Conservation (phyloP, 2,888 invertebrate genomes). For the Lamproptera curius region DNA sequence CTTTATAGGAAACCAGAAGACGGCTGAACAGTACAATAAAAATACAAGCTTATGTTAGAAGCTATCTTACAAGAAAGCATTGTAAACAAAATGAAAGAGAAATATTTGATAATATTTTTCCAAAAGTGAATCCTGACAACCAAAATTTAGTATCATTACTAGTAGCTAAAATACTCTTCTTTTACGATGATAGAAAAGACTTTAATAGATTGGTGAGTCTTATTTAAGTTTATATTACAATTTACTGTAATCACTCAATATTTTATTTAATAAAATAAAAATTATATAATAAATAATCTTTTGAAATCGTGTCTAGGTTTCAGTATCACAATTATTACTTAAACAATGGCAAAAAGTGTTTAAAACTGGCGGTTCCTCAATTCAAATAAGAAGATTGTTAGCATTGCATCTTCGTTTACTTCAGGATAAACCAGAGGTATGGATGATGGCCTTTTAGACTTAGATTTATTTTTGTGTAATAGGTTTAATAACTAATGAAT, state of each 20-base stretch:
- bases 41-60: constrained; percentile 89
- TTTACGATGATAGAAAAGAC: constrained; percentile 84
- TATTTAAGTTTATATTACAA: constrained; percentile 29
- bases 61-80: constrained; percentile 83
- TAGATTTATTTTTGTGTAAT: too few relatives aligned
- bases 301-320: constrained; percentile 52
- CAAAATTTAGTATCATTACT: constrained; percentile 74
- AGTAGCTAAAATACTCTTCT: constrained; percentile 85
- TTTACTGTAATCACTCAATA: neutral
- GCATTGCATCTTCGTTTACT: constrained; percentile 58
- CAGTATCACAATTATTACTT: constrained; percentile 74
- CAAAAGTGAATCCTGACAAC: constrained; percentile 61
- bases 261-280: too few relatives aligned
- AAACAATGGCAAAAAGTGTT: constrained; percentile 70
- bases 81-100: constrained; percentile 82
- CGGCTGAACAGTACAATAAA: constrained; percentile 86
- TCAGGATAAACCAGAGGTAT: constrained; percentile 60
- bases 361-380: constrained; percentile 45
- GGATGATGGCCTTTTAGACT: too few relatives aligned
- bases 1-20: constrained; percentile 81
- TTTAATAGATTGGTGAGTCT: constrained; percentile 60
- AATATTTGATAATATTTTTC: constrained; percentile 82
- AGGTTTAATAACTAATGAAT: constrained; percentile 1
- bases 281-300: too few relatives aligned
- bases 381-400: constrained; percentile 63